These are phyloP conservation scores for Cavia aperea DNA, from an alignment of 2,113 vertebrate genomes.

Conservation along the genomic window DNA sequence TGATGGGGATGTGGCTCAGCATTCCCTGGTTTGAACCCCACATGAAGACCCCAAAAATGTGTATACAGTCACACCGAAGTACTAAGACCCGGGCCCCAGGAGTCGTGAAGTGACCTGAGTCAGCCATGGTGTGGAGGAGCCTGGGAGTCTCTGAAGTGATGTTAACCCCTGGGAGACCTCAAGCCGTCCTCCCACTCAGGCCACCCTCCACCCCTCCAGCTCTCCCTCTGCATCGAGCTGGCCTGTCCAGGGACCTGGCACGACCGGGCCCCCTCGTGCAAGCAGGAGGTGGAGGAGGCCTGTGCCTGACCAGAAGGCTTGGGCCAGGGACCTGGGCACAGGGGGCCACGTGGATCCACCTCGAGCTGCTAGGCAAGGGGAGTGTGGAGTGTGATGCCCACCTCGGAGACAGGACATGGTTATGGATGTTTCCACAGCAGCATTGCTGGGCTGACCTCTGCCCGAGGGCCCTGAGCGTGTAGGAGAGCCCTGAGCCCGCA, in stretches of 20 bases:
- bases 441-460: rapidly evolving
- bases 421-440: not conserved
- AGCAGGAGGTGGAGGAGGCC: not conserved
- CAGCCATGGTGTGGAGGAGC: too few relatives aligned
- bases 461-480: not conserved
- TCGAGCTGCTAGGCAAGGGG: not conserved
- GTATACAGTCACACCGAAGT: not conserved
- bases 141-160: not conserved
- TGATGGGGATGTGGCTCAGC: not conserved
- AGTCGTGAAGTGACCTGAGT: not conserved
- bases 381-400: rapidly evolving
- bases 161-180: not conserved
- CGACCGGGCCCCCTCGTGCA: rapidly evolving
- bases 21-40: not conserved
- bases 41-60: not conserved
- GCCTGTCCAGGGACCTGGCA: not conserved
- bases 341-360: not conserved
- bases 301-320: not conserved
- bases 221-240: not conserved
- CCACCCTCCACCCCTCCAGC: not conserved
- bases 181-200: not conserved
- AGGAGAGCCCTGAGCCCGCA: not conserved
- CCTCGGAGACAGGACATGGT: not conserved
- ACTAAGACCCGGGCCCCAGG: not conserved
- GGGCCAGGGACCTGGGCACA: not conserved